Evolutionary conservation across 1,140 invertebrate species (phyloP), one percentile per base, ranked within the genome.

Genomic region (Asobara japonica): DNA sequence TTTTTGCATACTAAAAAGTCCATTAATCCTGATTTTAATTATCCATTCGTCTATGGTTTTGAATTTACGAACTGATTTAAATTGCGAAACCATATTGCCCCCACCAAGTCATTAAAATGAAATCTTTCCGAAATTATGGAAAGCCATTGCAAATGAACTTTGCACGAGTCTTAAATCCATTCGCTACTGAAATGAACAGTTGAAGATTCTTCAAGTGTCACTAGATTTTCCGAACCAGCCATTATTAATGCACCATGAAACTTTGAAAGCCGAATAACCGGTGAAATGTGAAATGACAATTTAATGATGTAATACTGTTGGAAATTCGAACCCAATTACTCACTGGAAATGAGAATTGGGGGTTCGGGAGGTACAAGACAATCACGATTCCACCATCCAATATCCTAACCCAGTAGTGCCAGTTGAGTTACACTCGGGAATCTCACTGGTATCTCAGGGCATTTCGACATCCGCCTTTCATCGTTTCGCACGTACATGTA

Each of bases 311-410:
- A 33, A 69, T 69, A 25, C 51, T 51, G 36, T 51, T 48, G 6
- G 45, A 69, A 29, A 69, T 69, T 18, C 11, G 8, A 56, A 69
- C 25, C 41, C 45, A 69, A 69, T 69, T 60, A 69, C 45, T 69
- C 66, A 51, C 22, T 30, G 25, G 66, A 69, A 69, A 38, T 69
- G 45, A 69, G 66, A 29, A 69, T 30, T 27, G 30, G 45, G 33
- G 20, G 16, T 27, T 56, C 29, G 27, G 48, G 27, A 45, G 41
- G 13, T 45, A 45, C 33, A 33, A 69, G 67, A 69, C 67, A 69
- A 69, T 60, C 29, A 69, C 27, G 31, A 45, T 45, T 60, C 25
- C 48, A 11, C 30, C 11, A 60, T 69, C 48, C 48, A 69, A 69
- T 69, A 69, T 69, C 48, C 18, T 51, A 41, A 68, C 13, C 51